These are phyloP conservation scores for Gallinago solitaria DNA, from an alignment of 2,797 vertebrate species.

Conservation along the genomic window DNA sequence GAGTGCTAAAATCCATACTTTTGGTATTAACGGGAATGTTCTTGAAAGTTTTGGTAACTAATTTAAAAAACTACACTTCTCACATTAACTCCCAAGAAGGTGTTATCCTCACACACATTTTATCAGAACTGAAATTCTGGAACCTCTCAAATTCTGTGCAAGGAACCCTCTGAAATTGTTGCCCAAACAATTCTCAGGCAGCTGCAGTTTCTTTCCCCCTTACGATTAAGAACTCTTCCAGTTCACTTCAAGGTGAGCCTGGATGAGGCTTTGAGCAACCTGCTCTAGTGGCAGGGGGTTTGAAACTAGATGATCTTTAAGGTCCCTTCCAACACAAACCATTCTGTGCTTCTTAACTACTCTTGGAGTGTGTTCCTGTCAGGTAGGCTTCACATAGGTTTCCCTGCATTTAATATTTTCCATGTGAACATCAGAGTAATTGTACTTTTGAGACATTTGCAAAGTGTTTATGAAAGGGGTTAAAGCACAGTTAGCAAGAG, in stretches of 20 bases:
- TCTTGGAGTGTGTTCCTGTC: background rate
- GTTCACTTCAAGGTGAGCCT: too few species aligned
- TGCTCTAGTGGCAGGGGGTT: too few species aligned
- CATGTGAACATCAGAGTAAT: accelerated
- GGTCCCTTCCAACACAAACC: too few species aligned
- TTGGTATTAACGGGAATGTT: background rate
- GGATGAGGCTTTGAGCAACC: too few species aligned
- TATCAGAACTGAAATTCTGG: background rate
- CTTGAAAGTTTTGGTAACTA: accelerated
- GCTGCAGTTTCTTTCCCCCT: background rate
- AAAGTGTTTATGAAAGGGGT: background rate
- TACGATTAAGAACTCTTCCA: background rate
- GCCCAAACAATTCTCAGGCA: background rate
- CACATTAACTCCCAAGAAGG: background rate
- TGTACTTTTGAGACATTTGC: background rate
- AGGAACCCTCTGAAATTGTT: background rate
- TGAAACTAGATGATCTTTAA: too few species aligned
- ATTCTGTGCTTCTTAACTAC: background rate
- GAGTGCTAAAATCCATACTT: accelerated
- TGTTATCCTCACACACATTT: accelerated
- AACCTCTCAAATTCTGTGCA: background rate
- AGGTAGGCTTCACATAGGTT: background rate
- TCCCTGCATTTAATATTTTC: background rate
- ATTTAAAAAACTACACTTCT: accelerated
- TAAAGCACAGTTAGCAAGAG: background rate